Conservation (phyloP, 37 sponge, comb jelly and placozoan species). For the Agelas oroides region DNA sequence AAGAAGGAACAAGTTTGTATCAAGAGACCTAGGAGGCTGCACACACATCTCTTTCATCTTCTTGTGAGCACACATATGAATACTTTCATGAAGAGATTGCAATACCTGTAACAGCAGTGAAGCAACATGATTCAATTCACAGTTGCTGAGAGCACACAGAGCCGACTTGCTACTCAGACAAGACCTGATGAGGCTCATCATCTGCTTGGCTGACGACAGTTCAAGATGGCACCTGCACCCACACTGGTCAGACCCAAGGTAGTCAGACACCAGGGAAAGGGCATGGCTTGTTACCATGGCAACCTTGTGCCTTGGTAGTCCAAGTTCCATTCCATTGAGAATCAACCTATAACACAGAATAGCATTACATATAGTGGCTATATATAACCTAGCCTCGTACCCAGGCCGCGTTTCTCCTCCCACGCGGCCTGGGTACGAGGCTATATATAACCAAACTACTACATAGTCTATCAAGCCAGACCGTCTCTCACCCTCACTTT, state of each 20-base stretch:
- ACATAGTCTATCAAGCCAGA: too few species aligned
- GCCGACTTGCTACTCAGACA: conserved; percentile 15
- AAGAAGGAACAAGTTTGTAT: not conserved
- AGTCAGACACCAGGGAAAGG: conserved; percentile 12
- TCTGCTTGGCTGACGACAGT: not conserved
- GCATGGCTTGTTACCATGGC: conserved; percentile 37
- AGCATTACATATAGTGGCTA: too few species aligned
- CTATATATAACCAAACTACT: too few species aligned
- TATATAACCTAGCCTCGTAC: too few species aligned
- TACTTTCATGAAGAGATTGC: too few species aligned
- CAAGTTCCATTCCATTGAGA: conserved; percentile 35
- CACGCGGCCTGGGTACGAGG: too few species aligned
- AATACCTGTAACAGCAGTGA: conserved; percentile 57
- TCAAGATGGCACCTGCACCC: conserved; percentile 32
- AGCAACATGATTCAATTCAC: conserved; percentile 41
- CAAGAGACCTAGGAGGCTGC: not conserved
- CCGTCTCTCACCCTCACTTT: too few species aligned
- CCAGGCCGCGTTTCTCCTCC: too few species aligned
- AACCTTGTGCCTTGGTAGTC: conserved; percentile 15
- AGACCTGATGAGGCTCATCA: conserved; percentile 30
- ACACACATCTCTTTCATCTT: too few species aligned
- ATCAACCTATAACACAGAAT: conserved; percentile 21
- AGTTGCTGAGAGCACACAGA: not conserved
- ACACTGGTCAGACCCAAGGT: conserved; percentile 9
- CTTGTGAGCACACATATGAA: too few species aligned